Evolutionary conservation across 2,888 invertebrate genomes (phyloP).

Genomic region (Sphaeridia pumilis): DNA sequence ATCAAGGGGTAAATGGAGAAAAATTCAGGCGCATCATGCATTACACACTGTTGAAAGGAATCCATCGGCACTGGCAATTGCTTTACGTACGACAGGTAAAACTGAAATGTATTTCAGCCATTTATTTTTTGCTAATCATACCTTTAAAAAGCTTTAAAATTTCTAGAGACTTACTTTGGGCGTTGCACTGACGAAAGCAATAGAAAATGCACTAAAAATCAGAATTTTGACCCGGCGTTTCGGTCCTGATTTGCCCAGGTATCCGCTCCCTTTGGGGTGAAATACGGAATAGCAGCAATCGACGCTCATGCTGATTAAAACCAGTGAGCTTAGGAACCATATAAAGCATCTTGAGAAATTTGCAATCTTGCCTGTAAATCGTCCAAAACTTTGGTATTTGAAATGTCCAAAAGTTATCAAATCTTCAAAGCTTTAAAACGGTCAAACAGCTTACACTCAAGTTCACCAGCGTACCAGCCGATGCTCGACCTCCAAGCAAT

Average conservation of each 20-base stretch:
- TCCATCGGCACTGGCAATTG: not conserved
- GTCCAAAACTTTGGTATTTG: too few species aligned
- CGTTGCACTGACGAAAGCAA: slow-evolving; percentile 7
- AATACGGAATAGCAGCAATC: slow-evolving; percentile 7
- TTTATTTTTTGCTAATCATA: not conserved
- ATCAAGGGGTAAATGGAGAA: slow-evolving; percentile 8
- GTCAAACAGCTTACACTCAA: slow-evolving; percentile 5
- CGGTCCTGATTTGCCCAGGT: not conserved
- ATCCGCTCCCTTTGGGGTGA: not conserved
- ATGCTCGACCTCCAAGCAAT: slow-evolving; percentile 7
- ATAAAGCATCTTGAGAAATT: slow-evolving; percentile 10
- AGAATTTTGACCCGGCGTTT: not conserved
- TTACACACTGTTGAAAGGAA: slow-evolving; percentile 6
- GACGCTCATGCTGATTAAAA: slow-evolving; percentile 6
- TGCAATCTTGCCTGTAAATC: slow-evolving; percentile 9
- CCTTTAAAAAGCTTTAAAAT: not conserved
- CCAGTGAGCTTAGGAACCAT: slow-evolving; percentile 10
- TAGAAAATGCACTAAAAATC: not conserved
- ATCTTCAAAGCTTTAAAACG: too few species aligned
- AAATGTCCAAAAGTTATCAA: too few species aligned
- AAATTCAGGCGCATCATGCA: slow-evolving; percentile 2
- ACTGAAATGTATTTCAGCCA: not conserved
- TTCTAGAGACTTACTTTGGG: slow-evolving; percentile 3
- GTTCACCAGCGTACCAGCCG: slow-evolving; percentile 11
- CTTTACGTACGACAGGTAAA: slow-evolving; percentile 1